phyloP scores from a whole-genome alignment of 2,888 invertebrate species.

The Dolichopus griseipennis region DNA sequence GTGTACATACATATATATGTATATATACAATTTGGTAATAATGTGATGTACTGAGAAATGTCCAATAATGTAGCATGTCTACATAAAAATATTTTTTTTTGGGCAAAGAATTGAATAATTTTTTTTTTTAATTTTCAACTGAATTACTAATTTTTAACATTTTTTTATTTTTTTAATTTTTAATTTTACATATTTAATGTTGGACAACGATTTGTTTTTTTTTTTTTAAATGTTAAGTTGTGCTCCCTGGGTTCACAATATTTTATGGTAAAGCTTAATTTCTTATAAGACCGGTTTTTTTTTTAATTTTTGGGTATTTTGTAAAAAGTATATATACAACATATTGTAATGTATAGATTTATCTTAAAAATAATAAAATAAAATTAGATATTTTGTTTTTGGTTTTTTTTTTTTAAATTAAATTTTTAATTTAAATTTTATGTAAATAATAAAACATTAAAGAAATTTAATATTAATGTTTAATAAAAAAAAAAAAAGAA shows the following conservation, averaged over 20 bases:
- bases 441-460: not conserved
- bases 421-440: constrained; percentile 2
- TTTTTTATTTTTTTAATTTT: not conserved
- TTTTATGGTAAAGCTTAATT: not conserved
- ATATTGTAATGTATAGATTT: too few relatives aligned
- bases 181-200: not conserved
- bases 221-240: not conserved
- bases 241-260: not conserved
- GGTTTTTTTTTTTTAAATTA: not conserved
- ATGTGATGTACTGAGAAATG: not conserved
- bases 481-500: too few relatives aligned
- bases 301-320: not conserved
- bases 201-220: not conserved
- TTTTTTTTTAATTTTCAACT: not conserved
- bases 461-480: not conserved
- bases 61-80: not conserved
- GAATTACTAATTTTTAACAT: not conserved
- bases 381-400: too few relatives aligned
- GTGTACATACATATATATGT: too few relatives aligned
- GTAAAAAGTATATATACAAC: too few relatives aligned
- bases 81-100: constrained; percentile 2
- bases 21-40: too few relatives aligned
- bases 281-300: not conserved
- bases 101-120: not conserved
- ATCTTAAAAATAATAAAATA: too few relatives aligned